Conservation (phyloP, 2,797 vertebrate species). For the Coregonus sp. region DNA sequence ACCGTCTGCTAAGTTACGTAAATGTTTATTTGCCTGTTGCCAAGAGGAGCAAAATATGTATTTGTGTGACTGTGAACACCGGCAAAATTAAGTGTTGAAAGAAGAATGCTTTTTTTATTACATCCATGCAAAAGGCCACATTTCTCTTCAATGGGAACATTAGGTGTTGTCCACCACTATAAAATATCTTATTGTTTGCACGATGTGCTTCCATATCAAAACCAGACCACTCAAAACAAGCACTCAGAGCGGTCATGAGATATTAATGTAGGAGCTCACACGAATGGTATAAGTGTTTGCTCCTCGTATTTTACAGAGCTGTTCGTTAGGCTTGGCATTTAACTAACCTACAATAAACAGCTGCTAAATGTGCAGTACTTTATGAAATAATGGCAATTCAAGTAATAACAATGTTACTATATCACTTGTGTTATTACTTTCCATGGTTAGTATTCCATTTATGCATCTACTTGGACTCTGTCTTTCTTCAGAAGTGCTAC, state of each 20-base stretch:
- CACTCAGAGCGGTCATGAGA: neutral
- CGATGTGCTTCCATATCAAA: neutral
- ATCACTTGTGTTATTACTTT: neutral
- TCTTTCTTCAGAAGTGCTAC: neutral
- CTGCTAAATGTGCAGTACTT: neutral
- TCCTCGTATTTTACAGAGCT: neutral
- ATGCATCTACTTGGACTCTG: neutral
- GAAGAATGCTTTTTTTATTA: too few relatives aligned
- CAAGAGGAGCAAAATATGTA: slow-evolving; percentile 34
- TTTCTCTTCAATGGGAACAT: neutral
- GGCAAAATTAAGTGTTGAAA: neutral
- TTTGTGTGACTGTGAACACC: slow-evolving; percentile 28
- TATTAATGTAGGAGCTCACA: neutral
- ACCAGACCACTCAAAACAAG: neutral
- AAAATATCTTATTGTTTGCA: neutral
- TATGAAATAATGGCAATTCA: neutral
- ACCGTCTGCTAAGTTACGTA: too few relatives aligned
- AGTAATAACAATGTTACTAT: neutral
- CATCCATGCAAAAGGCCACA: neutral
- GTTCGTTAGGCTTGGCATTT: neutral
- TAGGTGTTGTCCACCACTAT: neutral
- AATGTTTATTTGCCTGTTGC: slow-evolving; percentile 51
- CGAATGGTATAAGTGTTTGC: neutral
- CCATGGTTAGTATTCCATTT: neutral
- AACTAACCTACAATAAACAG: neutral